Evolutionary conservation across 2,113 vertebrate species (phyloP), one percentile per base, ranked within the genome.

Genomic region (Paramisgurnus dabryanus): DNA sequence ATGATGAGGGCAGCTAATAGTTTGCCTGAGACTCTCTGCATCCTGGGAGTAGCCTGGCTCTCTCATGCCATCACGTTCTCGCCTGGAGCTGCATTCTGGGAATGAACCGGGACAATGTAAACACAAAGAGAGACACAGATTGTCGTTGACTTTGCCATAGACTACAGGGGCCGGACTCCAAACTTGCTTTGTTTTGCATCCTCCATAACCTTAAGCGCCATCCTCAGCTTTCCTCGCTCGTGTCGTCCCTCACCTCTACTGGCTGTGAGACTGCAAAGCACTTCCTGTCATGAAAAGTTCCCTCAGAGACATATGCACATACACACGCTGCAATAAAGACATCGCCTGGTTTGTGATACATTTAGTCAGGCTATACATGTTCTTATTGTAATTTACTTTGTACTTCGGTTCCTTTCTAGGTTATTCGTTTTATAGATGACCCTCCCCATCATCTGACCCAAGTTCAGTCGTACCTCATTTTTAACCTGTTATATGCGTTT

Each of bases 1-100:
- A 99, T 98, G 97, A 99, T 98, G 94, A 92, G 91, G 85, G 76
- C 84, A 86, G 75, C 73, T 77, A 72, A 81, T 73, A 61, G 53
- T 80, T 82, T 90, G 80, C 84, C 86, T 86, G 87, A 74, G 64
- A 82, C 76, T 55, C 79, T 64, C 78, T 22, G 18, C 57, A 49
- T 60, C 18, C 58, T 27, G 68, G 82, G 83, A 85, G 86, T 87
- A 74, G 68, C 10, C 61, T 65, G 68, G 67, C 82, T 85, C 60
- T 87, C 80, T 85, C 79, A 83, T 83, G 89, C 84, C 88, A 85
- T 87, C 76, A 67, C 39, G 83, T 87, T 90, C 85, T 85, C 88
- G 88, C 88, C 90, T 89, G 90, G 90, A 90, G 89, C 89, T 87
- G 87, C 89, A 90, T 90, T 92, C 90, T 91, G 90, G 85, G 86